A percentile compares a stretch with the other conserved stretches of the same genome.
phyloP scores from a whole-genome alignment of 1,140 invertebrate species.

The Philopotamus ludificatus region DNA sequence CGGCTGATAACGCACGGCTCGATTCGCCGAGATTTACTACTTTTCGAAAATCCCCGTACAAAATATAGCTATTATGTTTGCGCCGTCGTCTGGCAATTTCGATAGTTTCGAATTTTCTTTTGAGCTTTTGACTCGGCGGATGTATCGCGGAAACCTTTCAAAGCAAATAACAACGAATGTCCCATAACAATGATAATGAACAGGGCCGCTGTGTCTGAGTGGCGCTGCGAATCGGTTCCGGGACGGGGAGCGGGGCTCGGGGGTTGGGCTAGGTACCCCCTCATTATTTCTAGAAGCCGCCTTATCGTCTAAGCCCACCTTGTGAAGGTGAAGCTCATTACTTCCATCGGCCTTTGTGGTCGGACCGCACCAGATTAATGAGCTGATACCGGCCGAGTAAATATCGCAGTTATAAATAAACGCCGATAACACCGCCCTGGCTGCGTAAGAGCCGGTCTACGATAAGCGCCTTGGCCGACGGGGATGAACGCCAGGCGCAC shows the following conservation, averaged over 20 bases:
- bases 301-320: conserved; percentile 21
- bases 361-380: conserved; percentile 32
- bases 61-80: no score
- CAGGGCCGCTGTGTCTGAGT: no score
- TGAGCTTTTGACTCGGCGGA: conserved; percentile 1
- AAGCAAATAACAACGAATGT: conserved; percentile 20
- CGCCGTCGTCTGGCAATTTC: no score
- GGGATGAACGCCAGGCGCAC: no score
- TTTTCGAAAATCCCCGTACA: no score
- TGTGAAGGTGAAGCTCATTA: conserved; percentile 30
- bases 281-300: conserved; percentile 18
- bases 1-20: conserved; percentile 5
- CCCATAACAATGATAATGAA: conserved; percentile 23
- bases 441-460: neutral
- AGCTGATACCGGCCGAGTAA: conserved; percentile 32
- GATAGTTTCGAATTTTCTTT: no score
- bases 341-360: conserved; percentile 31
- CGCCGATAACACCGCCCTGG: neutral
- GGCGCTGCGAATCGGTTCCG: neutral
- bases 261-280: neutral
- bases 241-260: neutral
- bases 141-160: neutral
- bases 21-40: no score
- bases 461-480: no score
- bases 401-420: conserved; percentile 22